These are phyloP conservation scores for Lamellibrachia luymesi DNA, from an alignment of 1,140 invertebrate genomes.

Conservation along the genomic window DNA sequence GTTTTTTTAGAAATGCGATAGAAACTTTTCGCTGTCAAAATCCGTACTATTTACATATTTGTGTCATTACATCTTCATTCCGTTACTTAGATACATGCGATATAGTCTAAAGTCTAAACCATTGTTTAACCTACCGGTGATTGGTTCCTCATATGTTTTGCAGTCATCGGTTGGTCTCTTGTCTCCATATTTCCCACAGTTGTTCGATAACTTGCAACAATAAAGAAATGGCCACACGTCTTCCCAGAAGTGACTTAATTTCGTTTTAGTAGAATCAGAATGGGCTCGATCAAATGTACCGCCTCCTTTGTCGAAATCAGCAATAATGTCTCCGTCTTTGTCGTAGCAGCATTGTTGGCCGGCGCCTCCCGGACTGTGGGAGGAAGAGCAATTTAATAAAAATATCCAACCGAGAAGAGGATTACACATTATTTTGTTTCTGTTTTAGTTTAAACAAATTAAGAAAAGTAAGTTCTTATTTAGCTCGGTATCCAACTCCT, in stretches of 20 bases:
- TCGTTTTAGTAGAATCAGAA: neutral
- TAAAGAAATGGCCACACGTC: neutral
- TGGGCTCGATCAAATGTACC: neutral
- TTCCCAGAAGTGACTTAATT: neutral
- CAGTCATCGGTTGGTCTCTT: neutral
- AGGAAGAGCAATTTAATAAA: neutral
- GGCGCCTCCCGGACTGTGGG: neutral
- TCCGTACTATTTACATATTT: no score
- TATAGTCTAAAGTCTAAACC: neutral
- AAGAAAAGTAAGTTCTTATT: no score
- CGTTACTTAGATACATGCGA: neutral
- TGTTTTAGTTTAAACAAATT: no score
- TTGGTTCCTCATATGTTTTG: neutral
- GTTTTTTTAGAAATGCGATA: no score
- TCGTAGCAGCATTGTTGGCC: neutral
- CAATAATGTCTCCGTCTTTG: neutral
- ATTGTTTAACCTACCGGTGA: neutral
- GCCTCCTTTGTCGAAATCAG: neutral
- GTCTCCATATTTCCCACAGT: neutral
- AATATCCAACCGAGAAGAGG: neutral
- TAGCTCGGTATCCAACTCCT: no score
- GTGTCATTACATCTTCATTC: no score
- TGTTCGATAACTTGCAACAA: neutral
- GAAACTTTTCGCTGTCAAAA: no score
- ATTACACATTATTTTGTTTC: no score